These are phyloP conservation scores for Enoplosus armatus DNA, from an alignment of 2,797 vertebrate species.

Conservation along the genomic window DNA sequence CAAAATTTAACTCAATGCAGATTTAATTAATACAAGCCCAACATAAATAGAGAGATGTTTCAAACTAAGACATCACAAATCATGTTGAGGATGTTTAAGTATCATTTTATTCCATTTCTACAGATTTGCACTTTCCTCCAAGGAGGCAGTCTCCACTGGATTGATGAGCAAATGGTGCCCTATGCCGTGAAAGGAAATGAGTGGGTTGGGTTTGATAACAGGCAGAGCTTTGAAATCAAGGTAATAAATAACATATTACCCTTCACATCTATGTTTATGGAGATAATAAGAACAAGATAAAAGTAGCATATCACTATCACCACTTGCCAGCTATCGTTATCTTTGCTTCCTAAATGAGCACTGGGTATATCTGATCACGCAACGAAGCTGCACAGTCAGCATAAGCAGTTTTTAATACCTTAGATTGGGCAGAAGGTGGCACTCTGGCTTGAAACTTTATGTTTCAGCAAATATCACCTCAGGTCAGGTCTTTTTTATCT, in stretches of 20 bases:
- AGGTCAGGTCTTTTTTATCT: not conserved
- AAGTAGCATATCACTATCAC: not conserved
- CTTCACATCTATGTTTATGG: not conserved
- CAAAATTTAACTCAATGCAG: not conserved
- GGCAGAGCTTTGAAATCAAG: slow-evolving; percentile 86
- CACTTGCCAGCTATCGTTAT: not conserved
- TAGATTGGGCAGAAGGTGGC: slow-evolving; percentile 36
- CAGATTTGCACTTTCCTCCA: slow-evolving; percentile 87
- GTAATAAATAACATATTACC: slow-evolving; percentile 65
- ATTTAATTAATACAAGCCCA: not conserved
- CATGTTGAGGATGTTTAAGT: not conserved
- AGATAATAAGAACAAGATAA: not conserved
- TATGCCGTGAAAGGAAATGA: slow-evolving; percentile 82
- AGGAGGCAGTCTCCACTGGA: slow-evolving; percentile 78
- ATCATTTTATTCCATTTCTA: slow-evolving; percentile 16
- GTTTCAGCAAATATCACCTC: too few relatives aligned
- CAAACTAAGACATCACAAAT: not conserved
- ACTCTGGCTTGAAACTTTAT: slow-evolving; percentile 1
- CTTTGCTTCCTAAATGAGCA: not conserved
- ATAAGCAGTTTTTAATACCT: not conserved
- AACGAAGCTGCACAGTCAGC: not conserved
- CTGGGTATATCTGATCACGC: not conserved
- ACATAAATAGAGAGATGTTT: not conserved
- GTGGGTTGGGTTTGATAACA: slow-evolving; percentile 90
- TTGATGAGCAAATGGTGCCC: slow-evolving; percentile 85